Base-by-base conservation (phyloP, 64 coral and sea anemone genomes). In the Montipora efflorescens region DNA sequence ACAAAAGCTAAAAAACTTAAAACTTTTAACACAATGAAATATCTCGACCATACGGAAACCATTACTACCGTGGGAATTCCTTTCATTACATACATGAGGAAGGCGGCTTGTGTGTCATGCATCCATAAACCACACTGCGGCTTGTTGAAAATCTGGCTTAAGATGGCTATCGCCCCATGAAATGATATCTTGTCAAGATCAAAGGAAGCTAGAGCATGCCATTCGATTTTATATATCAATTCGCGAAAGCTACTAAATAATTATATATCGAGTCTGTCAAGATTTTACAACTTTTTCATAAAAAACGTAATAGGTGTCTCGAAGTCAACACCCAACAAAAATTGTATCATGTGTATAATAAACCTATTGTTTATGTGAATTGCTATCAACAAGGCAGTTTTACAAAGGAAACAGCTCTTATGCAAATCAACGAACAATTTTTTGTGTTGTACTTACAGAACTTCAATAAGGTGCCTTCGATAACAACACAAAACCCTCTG, bases 141-240 rank as follows among this genome's bases (percentile, higher is more conserved):
- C 82, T 50, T 86, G 62, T 51, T 86, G 82, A 86, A 86, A 86
- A 67, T 86, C 59, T 48, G 64, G 43, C 82, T 86, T 86, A 13
- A 86, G 82, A 71, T 71, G 44, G 82, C 82, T 86, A 86, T 86
- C 82, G 45, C 13, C 47, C 50, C 47, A 48, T 86, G 82, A 86
- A 71, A 45, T 16, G 62, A 62, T 15, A 14, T 12, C 61, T 12
- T 15, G 14, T 43, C 1, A 67, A 46, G 81, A 83, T 46, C 53
- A 83, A 83, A 67, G 44, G 18, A 50, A 19, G 15, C 69, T 85
- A 68, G n/a, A 62, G 20, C 36, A 68, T 70, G 62, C 82, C 61
- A 45, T 82, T 82, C 28, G 14, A 12, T 82, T 82, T 66, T 67
- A 81, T 57, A 8, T 57, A 82, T 82, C 44, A 82, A 82, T 16